These are phyloP conservation scores for Tragelaphus buxtoni DNA, from an alignment of 2,113 vertebrate species.

Conservation along the genomic window DNA sequence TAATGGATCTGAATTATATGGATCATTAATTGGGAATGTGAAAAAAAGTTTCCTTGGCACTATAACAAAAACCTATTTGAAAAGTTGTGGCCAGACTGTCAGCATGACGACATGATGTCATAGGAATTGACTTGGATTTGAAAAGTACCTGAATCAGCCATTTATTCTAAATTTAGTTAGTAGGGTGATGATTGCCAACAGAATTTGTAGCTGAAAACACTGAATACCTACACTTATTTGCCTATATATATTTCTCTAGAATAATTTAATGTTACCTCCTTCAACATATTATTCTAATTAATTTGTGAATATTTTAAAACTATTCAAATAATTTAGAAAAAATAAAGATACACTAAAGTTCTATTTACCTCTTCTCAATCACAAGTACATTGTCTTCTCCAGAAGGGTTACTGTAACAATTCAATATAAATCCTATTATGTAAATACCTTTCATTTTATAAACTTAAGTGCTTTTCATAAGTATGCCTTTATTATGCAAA, in stretches of 20 bases:
- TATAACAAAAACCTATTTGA: slow-evolving; percentile 10
- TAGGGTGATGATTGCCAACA: slow-evolving; percentile 26
- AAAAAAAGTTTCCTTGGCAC: slow-evolving; percentile 14
- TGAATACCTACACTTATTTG: neutral
- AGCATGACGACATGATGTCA: slow-evolving; percentile 30
- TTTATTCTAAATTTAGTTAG: slow-evolving; percentile 50
- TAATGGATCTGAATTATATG: neutral
- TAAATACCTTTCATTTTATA: neutral
- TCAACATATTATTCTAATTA: neutral
- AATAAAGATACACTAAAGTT: neutral
- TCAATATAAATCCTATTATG: neutral
- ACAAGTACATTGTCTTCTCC: neutral
- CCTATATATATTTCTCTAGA: neutral
- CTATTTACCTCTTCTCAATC: neutral
- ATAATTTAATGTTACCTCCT: neutral
- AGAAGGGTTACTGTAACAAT: neutral
- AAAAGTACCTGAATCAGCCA: slow-evolving; percentile 25
- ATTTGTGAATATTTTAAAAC: neutral
- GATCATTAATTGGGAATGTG: slow-evolving; percentile 48
- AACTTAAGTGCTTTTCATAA: neutral
- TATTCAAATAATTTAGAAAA: neutral
- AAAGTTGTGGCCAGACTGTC: slow-evolving; percentile 18
- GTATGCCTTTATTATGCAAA: neutral
- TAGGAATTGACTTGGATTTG: neutral
- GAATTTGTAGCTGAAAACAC: neutral